Conservation (phyloP, 2,113 vertebrate genomes). For the Glareola pratincola region DNA sequence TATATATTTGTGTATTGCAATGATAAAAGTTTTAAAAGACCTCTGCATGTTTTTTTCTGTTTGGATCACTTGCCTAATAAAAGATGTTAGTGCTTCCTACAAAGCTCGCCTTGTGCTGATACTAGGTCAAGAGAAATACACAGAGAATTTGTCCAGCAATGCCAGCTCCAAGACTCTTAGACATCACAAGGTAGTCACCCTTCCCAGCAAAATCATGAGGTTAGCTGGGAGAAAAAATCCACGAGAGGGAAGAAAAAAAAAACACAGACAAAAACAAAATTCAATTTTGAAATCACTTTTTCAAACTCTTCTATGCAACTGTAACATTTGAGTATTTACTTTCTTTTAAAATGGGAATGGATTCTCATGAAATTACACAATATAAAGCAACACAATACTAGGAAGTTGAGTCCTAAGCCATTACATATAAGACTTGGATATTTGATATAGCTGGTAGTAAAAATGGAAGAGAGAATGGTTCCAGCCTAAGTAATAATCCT, state of each 20-base stretch:
- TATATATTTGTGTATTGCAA: not conserved
- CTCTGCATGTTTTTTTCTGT: not conserved
- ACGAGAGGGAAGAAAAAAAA: not conserved
- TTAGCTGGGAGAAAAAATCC: not conserved
- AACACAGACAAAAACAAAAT: not conserved
- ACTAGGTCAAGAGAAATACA: not conserved
- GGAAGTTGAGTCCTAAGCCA: not conserved
- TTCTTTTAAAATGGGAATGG: not conserved
- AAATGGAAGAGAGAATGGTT: not conserved
- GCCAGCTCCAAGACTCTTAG: not conserved
- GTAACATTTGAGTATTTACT: not conserved
- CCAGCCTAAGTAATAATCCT: not conserved
- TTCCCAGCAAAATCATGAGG: not conserved
- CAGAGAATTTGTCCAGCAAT: not conserved
- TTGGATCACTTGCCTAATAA: not conserved
- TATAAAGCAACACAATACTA: not conserved
- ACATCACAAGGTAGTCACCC: not conserved
- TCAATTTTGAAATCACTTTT: not conserved
- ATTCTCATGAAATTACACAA: not conserved
- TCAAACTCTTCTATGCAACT: not conserved
- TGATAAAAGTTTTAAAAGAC: not conserved
- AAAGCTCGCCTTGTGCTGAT: not conserved
- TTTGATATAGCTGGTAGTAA: not conserved
- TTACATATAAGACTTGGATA: not conserved
- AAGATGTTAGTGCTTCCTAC: not conserved